Evolutionary conservation across 2,797 vertebrate species (phyloP).

Genomic region (Columba guinea): DNA sequence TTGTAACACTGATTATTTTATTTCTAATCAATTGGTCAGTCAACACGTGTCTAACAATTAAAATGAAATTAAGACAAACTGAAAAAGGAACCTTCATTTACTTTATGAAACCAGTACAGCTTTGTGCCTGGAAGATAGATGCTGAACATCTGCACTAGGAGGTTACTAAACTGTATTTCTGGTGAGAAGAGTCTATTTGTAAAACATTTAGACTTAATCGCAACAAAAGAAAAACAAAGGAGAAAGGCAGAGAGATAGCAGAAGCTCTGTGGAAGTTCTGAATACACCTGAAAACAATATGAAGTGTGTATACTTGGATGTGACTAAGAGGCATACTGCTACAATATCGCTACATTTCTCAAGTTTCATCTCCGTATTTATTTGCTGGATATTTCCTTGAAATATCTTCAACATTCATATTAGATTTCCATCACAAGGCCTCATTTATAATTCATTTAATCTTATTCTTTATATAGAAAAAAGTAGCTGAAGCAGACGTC

Average conservation of each 20-base stretch:
- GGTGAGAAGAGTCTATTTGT: neutral
- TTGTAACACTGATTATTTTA: constrained; percentile 73
- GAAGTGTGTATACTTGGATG: neutral
- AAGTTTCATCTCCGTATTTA: neutral
- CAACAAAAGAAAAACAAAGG: neutral
- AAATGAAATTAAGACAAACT: constrained; percentile 53
- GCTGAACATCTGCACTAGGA: constrained; percentile 29
- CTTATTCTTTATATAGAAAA: constrained; percentile 37
- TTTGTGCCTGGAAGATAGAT: constrained; percentile 32
- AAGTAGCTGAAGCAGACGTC: neutral
- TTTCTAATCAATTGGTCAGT: constrained; percentile 53
- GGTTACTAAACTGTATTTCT: constrained; percentile 39
- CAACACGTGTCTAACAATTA: constrained; percentile 26
- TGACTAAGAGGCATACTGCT: neutral
- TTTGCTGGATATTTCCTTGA: neutral
- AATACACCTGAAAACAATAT: neutral
- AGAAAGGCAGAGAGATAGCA: neutral
- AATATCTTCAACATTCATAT: constrained; percentile 31
- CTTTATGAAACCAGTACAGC: constrained; percentile 42
- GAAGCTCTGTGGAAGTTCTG: neutral
- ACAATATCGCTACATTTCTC: neutral
- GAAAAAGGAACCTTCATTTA: constrained; percentile 31
- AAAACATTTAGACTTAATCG: constrained; percentile 2
- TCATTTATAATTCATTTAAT: constrained; percentile 61
- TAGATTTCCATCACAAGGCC: constrained; percentile 42